A percentile compares a stretch with the other conserved stretches of the same genome.
Evolutionary conservation across 2,797 vertebrate genomes (phyloP).

Genomic region (Thunnus albacares): DNA sequence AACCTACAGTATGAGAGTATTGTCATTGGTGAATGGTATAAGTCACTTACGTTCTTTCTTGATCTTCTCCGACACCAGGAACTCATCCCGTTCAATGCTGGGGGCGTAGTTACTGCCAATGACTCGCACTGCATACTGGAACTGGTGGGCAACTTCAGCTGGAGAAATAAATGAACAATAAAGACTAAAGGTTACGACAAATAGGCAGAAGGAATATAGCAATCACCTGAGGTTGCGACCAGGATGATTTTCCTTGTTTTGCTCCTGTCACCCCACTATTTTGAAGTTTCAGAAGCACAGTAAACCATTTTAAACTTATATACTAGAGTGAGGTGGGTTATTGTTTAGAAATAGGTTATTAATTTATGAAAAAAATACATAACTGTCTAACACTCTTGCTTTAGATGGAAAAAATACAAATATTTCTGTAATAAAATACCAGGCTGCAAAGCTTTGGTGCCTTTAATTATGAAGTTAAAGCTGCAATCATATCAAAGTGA

Average conservation of each 20-base stretch:
- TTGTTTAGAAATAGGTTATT: background rate
- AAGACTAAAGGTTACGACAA: background rate
- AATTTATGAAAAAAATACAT: background rate
- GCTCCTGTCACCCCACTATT: background rate
- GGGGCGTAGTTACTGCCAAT: slow-evolving; percentile 99
- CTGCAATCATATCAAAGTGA: background rate
- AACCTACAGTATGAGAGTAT: background rate
- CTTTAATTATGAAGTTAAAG: background rate
- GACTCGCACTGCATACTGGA: slow-evolving; percentile 97
- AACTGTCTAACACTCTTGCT: background rate
- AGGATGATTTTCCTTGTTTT: background rate
- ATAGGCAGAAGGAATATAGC: background rate
- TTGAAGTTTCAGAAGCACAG: background rate
- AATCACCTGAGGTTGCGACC: background rate
- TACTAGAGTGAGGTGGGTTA: background rate
- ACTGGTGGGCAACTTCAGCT: slow-evolving; percentile 98
- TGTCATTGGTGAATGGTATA: background rate
- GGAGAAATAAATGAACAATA: slow-evolving; percentile 49
- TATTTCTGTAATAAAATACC: background rate
- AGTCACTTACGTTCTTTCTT: slow-evolving; percentile 95
- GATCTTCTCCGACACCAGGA: slow-evolving; percentile 97
- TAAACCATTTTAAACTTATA: background rate
- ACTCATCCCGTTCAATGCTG: slow-evolving; percentile 97
- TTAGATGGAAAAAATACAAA: no score
- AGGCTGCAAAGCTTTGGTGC: background rate